Evolutionary conservation across 2,113 vertebrate species (phyloP).

Genomic region (Zapus hudsonius): DNA sequence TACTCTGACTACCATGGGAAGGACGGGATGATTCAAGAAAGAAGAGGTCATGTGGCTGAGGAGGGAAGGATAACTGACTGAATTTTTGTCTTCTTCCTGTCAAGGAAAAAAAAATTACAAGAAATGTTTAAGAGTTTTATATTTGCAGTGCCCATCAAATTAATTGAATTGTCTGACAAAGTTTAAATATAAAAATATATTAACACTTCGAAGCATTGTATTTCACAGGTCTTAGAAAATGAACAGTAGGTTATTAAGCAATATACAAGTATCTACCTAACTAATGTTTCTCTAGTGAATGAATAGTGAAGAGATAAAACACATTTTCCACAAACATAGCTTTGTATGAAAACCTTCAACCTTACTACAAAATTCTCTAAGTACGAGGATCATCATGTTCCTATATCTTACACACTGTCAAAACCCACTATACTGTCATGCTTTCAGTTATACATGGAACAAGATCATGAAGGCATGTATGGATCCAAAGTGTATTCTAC

Average conservation of each 20-base stretch:
- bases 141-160: not conserved
- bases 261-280: not conserved
- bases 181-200: not conserved
- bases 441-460: slow-evolving; percentile 8
- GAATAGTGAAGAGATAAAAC: slow-evolving; percentile 2
- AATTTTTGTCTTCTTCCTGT: slow-evolving; percentile 85
- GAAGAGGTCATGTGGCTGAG: slow-evolving; percentile 90
- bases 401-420: not conserved
- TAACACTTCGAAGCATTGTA: not conserved
- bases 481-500: slow-evolving; percentile 5
- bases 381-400: not conserved
- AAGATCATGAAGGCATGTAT: not conserved
- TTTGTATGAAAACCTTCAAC: not conserved
- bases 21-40: slow-evolving; percentile 90
- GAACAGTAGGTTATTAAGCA: not conserved
- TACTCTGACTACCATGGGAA: slow-evolving; percentile 86
- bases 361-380: slow-evolving; percentile 8
- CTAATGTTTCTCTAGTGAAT: not conserved
- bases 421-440: not conserved
- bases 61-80: slow-evolving; percentile 91
- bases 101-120: slow-evolving; percentile 42
- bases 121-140: not conserved
- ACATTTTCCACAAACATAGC: not conserved
- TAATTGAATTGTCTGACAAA: not conserved
- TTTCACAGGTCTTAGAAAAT: not conserved